Conservation (phyloP, 2,888 invertebrate species). For the Microctonus aethiopoides region DNA sequence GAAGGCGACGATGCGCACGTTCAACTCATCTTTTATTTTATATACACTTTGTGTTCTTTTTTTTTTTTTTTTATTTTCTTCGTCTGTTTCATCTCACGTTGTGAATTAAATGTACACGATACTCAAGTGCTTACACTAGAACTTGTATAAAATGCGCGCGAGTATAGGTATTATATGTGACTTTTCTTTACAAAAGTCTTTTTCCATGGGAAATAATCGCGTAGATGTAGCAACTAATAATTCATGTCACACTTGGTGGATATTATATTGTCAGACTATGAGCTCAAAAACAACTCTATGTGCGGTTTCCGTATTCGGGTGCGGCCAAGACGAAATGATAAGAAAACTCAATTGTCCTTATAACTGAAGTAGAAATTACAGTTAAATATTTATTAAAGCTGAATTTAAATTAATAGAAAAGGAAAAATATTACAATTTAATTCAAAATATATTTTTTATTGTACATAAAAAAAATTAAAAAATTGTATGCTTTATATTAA, state of each 20-base stretch:
- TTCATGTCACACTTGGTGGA: background rate
- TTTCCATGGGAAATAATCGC: background rate
- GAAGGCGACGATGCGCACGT: constrained; percentile 14
- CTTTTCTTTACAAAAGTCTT: background rate
- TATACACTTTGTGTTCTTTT: background rate
- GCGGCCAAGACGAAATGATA: too few relatives aligned
- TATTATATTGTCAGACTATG: too few relatives aligned
- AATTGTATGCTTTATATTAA: too few relatives aligned
- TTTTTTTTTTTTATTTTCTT: background rate
- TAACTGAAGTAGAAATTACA: too few relatives aligned
- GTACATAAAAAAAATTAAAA: too few relatives aligned
- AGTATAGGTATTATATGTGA: too few relatives aligned
- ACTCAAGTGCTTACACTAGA: background rate
- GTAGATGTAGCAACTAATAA: background rate
- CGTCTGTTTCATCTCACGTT: background rate
- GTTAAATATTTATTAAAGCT: too few relatives aligned
- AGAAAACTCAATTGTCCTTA: too few relatives aligned
- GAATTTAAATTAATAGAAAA: too few relatives aligned
- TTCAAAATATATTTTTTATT: too few relatives aligned
- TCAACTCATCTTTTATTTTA: background rate
- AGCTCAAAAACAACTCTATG: background rate
- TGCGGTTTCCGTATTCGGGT: background rate
- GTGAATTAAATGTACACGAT: background rate
- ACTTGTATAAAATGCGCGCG: background rate
- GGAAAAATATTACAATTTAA: too few relatives aligned